These are phyloP conservation scores for Rhagologus leucostigma DNA, from an alignment of 2,113 vertebrate species.

Conservation along the genomic window DNA sequence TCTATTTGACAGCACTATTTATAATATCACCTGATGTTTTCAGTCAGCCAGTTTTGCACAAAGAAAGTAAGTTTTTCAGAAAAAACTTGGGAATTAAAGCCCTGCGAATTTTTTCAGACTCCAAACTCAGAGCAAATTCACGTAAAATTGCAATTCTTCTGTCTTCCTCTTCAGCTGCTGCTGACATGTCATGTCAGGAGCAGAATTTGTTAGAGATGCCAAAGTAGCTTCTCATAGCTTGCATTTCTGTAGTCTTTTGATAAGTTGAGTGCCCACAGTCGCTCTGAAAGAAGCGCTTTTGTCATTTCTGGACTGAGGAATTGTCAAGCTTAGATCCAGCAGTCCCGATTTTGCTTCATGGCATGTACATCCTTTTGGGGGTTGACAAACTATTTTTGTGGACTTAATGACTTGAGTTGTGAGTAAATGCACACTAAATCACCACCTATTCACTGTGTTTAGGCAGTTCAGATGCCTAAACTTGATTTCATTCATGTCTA, in stretches of 20 bases:
- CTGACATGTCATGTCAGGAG: neutral
- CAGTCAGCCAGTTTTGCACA: neutral
- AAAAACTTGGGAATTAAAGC: neutral
- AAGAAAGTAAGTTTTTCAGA: neutral
- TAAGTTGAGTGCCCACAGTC: neutral
- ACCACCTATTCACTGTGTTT: neutral
- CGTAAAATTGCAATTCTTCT: neutral
- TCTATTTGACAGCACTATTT: neutral
- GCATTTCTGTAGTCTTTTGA: neutral
- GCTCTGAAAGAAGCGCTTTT: neutral
- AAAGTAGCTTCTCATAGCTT: neutral
- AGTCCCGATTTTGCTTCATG: neutral
- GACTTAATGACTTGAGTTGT: neutral
- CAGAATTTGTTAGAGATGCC: neutral
- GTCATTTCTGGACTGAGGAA: neutral
- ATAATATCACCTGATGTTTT: neutral
- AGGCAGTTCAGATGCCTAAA: neutral
- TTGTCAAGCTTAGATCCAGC: neutral
- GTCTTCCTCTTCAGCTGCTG: neutral
- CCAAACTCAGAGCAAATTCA: neutral
- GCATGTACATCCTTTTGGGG: neutral
- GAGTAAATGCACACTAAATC: neutral
- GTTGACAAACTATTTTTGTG: neutral
- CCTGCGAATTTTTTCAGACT: neutral
- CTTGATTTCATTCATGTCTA: neutral